These are phyloP conservation scores for Baccha elongata DNA, from an alignment of 2,888 invertebrate species.

Conservation along the genomic window DNA sequence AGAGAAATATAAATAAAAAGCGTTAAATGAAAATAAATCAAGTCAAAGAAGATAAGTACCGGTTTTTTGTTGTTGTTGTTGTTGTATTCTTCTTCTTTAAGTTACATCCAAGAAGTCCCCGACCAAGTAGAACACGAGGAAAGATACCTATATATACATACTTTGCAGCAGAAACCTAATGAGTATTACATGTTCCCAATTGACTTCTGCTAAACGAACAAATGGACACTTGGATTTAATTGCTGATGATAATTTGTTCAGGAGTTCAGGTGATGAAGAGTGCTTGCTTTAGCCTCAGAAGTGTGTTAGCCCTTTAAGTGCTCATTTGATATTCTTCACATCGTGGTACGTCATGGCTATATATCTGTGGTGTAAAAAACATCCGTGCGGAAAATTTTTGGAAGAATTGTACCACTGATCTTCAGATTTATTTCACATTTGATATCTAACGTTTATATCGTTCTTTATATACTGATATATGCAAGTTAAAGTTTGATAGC, in stretches of 20 bases:
- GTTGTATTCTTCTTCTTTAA: background rate
- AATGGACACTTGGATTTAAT: conserved; percentile 65
- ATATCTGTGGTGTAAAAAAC: background rate
- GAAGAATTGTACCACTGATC: too few species aligned
- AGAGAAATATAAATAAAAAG: conserved; percentile 42
- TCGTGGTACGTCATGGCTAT: too few species aligned
- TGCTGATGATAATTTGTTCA: conserved; percentile 40
- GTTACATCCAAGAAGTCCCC: background rate
- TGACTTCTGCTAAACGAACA: conserved; percentile 62
- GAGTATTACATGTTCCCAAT: conserved; percentile 69
- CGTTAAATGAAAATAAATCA: conserved; percentile 65
- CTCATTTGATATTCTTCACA: background rate
- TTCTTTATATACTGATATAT: too few species aligned
- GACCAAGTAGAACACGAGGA: conserved; percentile 24
- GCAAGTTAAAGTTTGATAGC: too few species aligned
- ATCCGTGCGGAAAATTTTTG: background rate
- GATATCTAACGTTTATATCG: too few species aligned
- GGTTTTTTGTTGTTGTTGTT: conserved; percentile 59
- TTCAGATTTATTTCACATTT: too few species aligned
- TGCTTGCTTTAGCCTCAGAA: background rate
- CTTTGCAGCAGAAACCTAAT: conserved; percentile 62
- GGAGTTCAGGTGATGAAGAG: conserved; percentile 16
- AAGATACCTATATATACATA: too few species aligned
- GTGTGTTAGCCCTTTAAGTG: conserved; percentile 43
- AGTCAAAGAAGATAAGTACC: conserved; percentile 64